phyloP scores from a whole-genome alignment of 2,888 invertebrate species.

The Diarsia dahlii region DNA sequence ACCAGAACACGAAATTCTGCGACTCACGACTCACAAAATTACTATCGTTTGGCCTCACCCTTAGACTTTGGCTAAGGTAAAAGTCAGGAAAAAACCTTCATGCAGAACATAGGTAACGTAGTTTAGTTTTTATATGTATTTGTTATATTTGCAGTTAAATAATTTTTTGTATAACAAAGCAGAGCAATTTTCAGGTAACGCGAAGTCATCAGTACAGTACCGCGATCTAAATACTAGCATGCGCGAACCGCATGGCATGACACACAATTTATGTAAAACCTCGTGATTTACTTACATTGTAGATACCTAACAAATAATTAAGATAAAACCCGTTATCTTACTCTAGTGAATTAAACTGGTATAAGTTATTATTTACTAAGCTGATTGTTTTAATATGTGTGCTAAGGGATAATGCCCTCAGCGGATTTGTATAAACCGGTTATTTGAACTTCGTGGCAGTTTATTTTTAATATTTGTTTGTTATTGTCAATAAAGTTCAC shows the following conservation, averaged over 20 bases:
- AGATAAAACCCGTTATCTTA: conserved; percentile 28
- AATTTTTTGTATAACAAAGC: too few relatives aligned
- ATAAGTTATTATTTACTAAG: background rate
- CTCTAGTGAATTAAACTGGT: conserved; percentile 24
- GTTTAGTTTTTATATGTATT: too few relatives aligned
- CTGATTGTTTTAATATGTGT: background rate
- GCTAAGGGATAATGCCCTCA: conserved; percentile 31
- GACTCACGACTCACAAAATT: too few relatives aligned
- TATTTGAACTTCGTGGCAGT: background rate
- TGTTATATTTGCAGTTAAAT: too few relatives aligned
- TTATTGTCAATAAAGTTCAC: background rate
- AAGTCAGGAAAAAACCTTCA: too few relatives aligned
- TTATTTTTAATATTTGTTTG: conserved; percentile 17
- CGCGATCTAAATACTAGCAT: background rate
- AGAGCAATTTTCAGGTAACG: too few relatives aligned
- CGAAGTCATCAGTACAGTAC: too few relatives aligned
- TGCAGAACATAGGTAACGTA: too few relatives aligned
- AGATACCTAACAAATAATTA: conserved; percentile 15
- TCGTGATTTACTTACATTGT: conserved; percentile 28
- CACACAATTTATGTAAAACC: background rate
- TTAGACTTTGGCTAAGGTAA: too few relatives aligned
- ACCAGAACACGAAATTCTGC: too few relatives aligned
- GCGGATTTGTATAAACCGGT: conserved; percentile 25
- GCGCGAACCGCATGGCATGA: conserved; percentile 24
- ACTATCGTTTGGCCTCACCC: too few relatives aligned